Evolutionary conservation across 2,797 vertebrate genomes (phyloP).

Genomic region (Enteromius argenteus): DNA sequence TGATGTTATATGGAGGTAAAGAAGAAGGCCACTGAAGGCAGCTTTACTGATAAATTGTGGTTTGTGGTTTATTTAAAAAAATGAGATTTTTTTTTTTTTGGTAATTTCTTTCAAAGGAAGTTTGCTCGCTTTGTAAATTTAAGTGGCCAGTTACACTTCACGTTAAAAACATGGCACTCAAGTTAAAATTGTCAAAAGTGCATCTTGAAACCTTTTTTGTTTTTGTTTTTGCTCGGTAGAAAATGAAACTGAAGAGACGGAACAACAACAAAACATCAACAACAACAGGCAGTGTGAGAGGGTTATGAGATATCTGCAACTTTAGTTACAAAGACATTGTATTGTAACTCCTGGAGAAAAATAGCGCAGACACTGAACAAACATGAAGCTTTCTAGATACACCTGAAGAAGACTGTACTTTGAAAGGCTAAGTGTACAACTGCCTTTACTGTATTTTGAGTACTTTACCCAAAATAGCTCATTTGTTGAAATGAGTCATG

Average conservation of each 20-base stretch:
- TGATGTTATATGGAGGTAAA: not conserved
- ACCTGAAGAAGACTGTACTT: no score
- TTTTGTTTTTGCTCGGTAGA: not conserved
- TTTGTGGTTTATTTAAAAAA: no score
- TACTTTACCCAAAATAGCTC: not conserved
- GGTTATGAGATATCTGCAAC: not conserved
- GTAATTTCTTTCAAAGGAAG: not conserved
- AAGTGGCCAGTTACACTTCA: not conserved
- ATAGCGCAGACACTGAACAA: not conserved
- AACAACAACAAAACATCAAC: not conserved
- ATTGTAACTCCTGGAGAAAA: not conserved
- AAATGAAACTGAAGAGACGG: not conserved
- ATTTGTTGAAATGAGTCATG: not conserved
- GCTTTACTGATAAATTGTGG: not conserved
- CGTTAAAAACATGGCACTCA: not conserved
- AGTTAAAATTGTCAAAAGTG: not conserved
- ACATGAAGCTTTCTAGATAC: not conserved
- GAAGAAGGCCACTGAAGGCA: not conserved
- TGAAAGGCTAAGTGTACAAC: no score
- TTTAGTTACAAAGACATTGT: not conserved
- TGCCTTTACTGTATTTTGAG: not conserved
- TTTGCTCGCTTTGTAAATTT: not conserved
- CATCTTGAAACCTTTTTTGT: not conserved
- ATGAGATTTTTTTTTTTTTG: no score
- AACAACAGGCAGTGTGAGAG: not conserved